phyloP scores from a whole-genome alignment of 2,797 vertebrate genomes.

The Neosilurus mollespiculum region DNA sequence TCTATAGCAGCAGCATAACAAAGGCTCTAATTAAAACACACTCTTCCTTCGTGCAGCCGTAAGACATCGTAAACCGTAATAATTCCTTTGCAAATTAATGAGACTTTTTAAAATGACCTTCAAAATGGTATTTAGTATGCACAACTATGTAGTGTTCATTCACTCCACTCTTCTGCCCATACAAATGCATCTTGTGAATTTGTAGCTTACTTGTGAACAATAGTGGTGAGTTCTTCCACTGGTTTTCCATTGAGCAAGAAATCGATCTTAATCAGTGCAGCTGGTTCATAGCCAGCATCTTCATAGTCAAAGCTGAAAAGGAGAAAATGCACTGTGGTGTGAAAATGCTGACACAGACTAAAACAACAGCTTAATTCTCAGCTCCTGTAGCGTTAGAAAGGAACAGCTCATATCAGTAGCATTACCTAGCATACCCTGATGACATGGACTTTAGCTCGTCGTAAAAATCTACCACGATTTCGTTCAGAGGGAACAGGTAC shows the following conservation, averaged over 20 bases:
- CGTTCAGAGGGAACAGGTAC: conserved; percentile 92
- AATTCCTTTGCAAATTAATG: background rate
- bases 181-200: background rate
- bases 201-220: conserved; percentile 82
- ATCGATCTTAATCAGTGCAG: conserved; percentile 91
- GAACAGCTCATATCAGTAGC: background rate
- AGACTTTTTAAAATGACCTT: background rate
- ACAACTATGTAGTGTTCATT: background rate
- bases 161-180: background rate
- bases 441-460: conserved; percentile 92
- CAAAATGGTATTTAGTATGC: background rate
- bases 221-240: conserved; percentile 87
- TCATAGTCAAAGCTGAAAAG: conserved; percentile 92
- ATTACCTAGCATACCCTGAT: conserved; percentile 96
- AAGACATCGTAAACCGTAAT: no score
- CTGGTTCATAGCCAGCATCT: conserved; percentile 86
- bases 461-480: conserved; percentile 97
- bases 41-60: background rate
- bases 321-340: conserved; percentile 13
- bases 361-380: background rate
- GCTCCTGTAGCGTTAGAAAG: background rate
- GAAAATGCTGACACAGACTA: conserved; percentile 7
- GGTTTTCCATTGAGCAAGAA: conserved; percentile 86
- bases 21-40: background rate
- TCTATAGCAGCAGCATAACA: conserved; percentile 64